These are phyloP conservation scores for Chloroceryle inda DNA, from an alignment of 2,797 vertebrate genomes.

Conservation along the genomic window DNA sequence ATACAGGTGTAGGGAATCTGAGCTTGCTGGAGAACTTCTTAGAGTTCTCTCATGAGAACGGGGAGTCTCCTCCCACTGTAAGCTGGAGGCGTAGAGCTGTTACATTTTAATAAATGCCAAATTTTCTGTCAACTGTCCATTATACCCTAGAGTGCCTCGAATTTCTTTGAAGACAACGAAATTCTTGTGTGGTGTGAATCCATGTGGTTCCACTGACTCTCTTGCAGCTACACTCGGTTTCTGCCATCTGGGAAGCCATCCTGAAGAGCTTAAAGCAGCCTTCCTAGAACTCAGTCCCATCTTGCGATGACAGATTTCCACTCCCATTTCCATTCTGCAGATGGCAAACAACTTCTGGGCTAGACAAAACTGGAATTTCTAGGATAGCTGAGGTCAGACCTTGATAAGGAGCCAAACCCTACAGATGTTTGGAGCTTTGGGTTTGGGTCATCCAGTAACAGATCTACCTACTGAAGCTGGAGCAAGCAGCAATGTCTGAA, in stretches of 20 bases:
- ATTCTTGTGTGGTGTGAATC: slow-evolving; percentile 3
- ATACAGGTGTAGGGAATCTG: neutral
- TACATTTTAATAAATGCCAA: neutral
- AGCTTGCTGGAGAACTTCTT: neutral
- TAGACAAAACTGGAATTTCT: slow-evolving; percentile 50
- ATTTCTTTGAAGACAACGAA: neutral
- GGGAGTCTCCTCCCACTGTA: neutral
- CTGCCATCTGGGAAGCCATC: slow-evolving; percentile 9
- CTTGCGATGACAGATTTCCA: slow-evolving; percentile 27
- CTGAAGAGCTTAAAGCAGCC: slow-evolving; percentile 13
- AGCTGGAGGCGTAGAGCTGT: neutral
- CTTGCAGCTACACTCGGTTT: slow-evolving; percentile 6
- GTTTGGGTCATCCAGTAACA: neutral
- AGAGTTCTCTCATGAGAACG: neutral
- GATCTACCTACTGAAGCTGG: neutral
- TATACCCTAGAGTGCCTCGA: neutral
- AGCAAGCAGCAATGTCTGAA: neutral
- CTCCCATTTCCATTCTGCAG: slow-evolving; percentile 34
- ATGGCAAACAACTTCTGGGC: neutral
- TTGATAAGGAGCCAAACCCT: slow-evolving; percentile 25
- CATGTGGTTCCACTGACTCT: neutral
- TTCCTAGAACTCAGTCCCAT: neutral
- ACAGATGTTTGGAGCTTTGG: neutral
- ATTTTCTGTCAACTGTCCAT: neutral
- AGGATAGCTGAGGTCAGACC: slow-evolving; percentile 2